A percentile compares a stretch with the other conserved stretches of the same genome.
Conservation (phyloP, 2,888 invertebrate species). For the Diaprepes abbreviatus region DNA sequence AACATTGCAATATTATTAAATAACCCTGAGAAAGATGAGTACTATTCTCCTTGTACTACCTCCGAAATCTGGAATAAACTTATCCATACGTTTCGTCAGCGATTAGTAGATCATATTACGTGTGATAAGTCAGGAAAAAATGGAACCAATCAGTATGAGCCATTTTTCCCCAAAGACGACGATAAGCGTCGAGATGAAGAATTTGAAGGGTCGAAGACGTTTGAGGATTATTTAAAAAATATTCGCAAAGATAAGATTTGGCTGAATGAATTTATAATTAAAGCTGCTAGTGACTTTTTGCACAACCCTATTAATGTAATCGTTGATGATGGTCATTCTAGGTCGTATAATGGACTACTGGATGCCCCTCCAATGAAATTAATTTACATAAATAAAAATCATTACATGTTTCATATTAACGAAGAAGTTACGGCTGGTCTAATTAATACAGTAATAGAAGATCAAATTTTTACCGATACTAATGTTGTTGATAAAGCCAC, state of each 20-base stretch:
- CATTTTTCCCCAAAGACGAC: neutral
- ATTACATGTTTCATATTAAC: neutral
- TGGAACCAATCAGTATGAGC: slow-evolving; percentile 1
- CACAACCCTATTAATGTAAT: neutral
- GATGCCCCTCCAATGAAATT: neutral
- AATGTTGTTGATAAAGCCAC: too few relatives aligned
- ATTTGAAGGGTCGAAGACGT: neutral
- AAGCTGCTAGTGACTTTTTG: slow-evolving; percentile 4
- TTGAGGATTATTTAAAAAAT: neutral
- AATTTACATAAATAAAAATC: neutral
- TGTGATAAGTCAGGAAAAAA: neutral
- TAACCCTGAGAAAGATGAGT: neutral
- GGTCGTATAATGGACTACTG: neutral
- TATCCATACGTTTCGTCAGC: neutral
- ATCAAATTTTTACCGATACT: too few relatives aligned
- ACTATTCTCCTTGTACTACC: neutral
- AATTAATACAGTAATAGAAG: too few relatives aligned
- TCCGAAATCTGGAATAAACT: neutral
- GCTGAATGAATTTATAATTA: neutral
- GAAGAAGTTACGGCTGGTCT: too few relatives aligned
- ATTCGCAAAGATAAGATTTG: neutral
- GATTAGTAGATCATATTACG: neutral
- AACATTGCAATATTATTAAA: neutral
- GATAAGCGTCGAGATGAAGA: neutral
- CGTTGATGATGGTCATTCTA: neutral